Percentiles rank a stretch among this genome's conserved stretches.
Evolutionary conservation across 2,113 vertebrate genomes (phyloP).

Genomic region (Ellobius talpinus): DNA sequence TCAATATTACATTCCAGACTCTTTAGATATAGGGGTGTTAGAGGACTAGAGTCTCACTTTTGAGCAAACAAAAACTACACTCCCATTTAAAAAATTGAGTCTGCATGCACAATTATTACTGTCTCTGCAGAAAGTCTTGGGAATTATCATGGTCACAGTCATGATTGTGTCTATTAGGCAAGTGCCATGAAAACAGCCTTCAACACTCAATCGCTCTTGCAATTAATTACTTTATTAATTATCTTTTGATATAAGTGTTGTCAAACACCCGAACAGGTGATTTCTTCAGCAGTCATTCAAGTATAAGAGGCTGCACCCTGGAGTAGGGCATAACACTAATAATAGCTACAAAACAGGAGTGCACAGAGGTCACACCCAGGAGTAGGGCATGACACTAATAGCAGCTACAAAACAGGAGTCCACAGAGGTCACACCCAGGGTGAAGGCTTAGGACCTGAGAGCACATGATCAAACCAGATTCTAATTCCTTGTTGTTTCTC

Average conservation of each 20-base stretch:
- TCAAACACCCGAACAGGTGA: neutral
- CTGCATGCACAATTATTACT: neutral
- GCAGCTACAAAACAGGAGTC: neutral
- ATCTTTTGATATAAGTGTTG: neutral
- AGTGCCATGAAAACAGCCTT: neutral
- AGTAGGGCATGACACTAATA: neutral
- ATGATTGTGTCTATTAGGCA: neutral
- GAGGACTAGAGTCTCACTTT: too few relatives aligned
- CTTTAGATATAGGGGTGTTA: too few relatives aligned
- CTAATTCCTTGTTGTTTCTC: constrained; percentile 8
- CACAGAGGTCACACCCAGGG: neutral
- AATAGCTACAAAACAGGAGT: neutral
- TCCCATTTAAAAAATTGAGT: neutral
- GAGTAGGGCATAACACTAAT: neutral
- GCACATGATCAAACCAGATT: neutral
- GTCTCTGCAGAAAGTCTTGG: neutral
- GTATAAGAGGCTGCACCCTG: neutral
- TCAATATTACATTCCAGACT: too few relatives aligned
- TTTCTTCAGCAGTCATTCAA: neutral
- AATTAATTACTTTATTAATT: neutral
- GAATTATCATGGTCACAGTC: neutral
- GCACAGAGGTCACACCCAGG: neutral
- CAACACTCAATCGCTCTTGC: neutral
- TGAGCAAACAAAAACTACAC: too few relatives aligned
- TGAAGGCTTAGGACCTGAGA: neutral